A percentile compares a stretch with the other conserved stretches of the same genome.
phyloP scores from a whole-genome alignment of 1,140 invertebrate genomes.

The Microplitis demolitor region DNA sequence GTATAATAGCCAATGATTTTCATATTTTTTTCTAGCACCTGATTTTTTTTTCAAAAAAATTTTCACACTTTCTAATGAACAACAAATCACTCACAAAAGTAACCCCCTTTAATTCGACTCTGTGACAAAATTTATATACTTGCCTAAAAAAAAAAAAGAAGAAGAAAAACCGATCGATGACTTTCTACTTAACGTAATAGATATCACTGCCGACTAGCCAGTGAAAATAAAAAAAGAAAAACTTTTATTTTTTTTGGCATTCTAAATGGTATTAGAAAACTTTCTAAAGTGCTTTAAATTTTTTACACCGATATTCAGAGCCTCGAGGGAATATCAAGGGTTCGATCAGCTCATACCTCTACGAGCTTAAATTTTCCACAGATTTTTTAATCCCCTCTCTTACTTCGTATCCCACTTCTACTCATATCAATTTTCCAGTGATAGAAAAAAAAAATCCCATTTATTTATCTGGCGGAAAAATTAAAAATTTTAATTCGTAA shows the following conservation, averaged over 20 bases:
- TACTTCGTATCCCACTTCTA: background rate
- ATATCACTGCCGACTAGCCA: background rate
- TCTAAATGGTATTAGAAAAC: conserved; percentile 2
- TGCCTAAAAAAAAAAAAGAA: too few relatives aligned
- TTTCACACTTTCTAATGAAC: too few relatives aligned
- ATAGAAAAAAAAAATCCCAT: background rate
- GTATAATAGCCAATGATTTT: too few relatives aligned
- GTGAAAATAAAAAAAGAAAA: background rate
- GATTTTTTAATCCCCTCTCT: background rate
- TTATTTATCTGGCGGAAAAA: background rate
- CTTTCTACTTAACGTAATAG: background rate
- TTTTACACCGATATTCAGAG: background rate
- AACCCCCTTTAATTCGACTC: too few relatives aligned
- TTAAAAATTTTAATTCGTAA: conserved; percentile 1
- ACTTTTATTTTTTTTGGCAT: background rate
- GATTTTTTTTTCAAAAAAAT: too few relatives aligned
- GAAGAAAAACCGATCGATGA: background rate
- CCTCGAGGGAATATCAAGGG: background rate
- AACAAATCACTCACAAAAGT: too few relatives aligned
- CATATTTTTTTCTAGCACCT: too few relatives aligned
- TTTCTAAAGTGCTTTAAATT: conserved; percentile 1
- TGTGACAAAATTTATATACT: too few relatives aligned
- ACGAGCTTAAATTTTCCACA: background rate
- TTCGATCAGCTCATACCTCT: conserved; percentile 3
- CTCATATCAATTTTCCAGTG: background rate